Evolutionary conservation across 2,797 vertebrate species (phyloP).

Genomic region (Euthynnus affinis): DNA sequence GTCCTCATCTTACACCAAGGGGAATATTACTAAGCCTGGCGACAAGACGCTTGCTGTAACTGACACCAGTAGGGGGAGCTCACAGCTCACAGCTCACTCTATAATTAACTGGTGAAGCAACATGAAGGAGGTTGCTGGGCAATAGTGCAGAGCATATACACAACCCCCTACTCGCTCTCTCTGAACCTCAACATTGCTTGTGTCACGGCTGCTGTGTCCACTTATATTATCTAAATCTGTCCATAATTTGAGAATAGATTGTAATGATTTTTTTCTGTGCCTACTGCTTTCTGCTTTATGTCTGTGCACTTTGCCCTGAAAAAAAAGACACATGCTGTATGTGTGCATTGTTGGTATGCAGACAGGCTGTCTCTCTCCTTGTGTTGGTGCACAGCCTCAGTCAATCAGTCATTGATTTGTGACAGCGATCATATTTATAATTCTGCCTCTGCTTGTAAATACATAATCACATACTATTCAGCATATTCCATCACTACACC

Average conservation of each 20-base stretch:
- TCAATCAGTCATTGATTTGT: conserved; percentile 73
- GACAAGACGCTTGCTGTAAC: neutral
- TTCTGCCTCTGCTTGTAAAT: conserved; percentile 59
- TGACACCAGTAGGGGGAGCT: conserved; percentile 92
- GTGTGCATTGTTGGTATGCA: conserved; percentile 31
- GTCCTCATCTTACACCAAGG: conserved; percentile 2
- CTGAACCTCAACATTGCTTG: conserved; percentile 45
- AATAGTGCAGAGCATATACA: conserved; percentile 51
- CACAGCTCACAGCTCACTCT: conserved; percentile 81
- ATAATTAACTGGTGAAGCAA: neutral
- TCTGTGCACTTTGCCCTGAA: conserved; percentile 5
- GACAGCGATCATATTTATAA: conserved; percentile 72
- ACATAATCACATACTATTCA: conserved; percentile 38
- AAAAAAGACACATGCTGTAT: neutral
- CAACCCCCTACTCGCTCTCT: conserved; percentile 1
- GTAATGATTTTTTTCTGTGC: neutral
- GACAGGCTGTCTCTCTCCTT: conserved; percentile 21
- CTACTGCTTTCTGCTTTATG: neutral
- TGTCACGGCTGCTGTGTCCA: conserved; percentile 33
- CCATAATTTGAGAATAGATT: conserved; percentile 23
- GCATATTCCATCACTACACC: conserved; percentile 20
- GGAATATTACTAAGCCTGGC: neutral
- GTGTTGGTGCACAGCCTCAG: conserved; percentile 26
- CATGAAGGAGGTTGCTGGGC: conserved; percentile 61
- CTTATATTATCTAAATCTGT: conserved; percentile 17